Evolutionary conservation across 2,797 vertebrate genomes (phyloP).

Genomic region (Remorina albescens): DNA sequence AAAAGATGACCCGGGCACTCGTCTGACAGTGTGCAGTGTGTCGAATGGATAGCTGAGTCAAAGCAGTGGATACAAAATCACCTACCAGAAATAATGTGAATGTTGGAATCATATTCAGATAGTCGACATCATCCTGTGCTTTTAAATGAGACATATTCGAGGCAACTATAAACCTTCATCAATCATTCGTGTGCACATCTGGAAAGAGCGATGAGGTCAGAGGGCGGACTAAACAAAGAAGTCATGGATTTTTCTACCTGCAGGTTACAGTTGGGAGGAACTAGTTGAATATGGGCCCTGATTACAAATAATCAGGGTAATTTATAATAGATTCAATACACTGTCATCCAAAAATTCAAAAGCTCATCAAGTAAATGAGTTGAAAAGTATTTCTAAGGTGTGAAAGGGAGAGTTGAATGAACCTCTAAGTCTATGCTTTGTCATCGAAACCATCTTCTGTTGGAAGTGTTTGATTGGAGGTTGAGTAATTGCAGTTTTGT

Average conservation of each 20-base stretch:
- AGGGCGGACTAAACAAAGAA: constrained; percentile 36
- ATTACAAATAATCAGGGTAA: constrained; percentile 18
- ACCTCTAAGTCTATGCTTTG: background rate
- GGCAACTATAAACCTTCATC: constrained; percentile 44
- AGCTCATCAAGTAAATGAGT: constrained; percentile 40
- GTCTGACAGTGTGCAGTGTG: constrained; percentile 34
- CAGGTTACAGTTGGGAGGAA: constrained; percentile 21
- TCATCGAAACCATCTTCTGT: constrained; percentile 16
- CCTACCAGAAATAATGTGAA: constrained; percentile 43
- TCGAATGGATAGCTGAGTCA: constrained; percentile 26
- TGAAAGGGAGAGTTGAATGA: constrained; percentile 13
- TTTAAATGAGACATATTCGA: constrained; percentile 29
- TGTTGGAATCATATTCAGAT: constrained; percentile 46
- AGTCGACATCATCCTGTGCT: constrained; percentile 26
- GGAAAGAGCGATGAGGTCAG: constrained; percentile 62
- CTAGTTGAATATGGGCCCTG: constrained; percentile 15
- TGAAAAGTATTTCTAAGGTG: constrained; percentile 12
- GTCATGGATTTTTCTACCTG: constrained; percentile 17
- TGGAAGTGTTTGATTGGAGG: constrained; percentile 61
- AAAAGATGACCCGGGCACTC: constrained; percentile 52
- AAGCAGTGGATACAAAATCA: constrained; percentile 39
- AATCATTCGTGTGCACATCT: constrained; percentile 68
- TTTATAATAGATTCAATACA: constrained; percentile 17
- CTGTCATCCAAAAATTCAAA: constrained; percentile 20
- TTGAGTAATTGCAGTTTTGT: constrained; percentile 54